phyloP scores from a whole-genome alignment of 2,888 invertebrate genomes.

The Melitaea athalia region DNA sequence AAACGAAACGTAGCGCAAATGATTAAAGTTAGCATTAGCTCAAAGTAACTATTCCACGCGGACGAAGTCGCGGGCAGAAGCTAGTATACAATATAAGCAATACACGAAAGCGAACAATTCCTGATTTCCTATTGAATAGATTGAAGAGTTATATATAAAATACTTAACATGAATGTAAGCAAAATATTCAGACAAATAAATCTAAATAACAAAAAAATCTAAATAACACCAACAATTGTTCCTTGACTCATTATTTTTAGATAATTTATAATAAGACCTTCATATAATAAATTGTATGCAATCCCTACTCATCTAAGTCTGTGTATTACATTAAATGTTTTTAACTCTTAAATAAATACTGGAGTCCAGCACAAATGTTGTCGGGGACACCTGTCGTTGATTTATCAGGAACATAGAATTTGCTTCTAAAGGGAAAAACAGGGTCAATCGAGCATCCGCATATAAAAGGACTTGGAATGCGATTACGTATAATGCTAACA shows the following conservation, averaged over 20 bases:
- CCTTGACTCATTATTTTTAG: not conserved
- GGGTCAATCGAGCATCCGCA: constrained; percentile 12
- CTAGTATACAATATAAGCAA: no score
- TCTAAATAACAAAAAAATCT: not conserved
- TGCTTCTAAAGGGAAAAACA: constrained; percentile 53
- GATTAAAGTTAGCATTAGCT: no score
- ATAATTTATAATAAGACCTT: not conserved
- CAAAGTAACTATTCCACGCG: no score
- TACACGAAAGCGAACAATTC: no score
- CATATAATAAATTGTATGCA: not conserved
- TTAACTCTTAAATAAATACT: constrained; percentile 22
- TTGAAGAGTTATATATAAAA: no score
- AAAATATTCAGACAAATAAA: not conserved
- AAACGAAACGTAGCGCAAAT: no score
- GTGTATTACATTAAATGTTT: constrained; percentile 7
- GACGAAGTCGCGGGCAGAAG: no score
- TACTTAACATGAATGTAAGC: no score
- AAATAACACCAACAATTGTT: not conserved
- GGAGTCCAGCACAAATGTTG: constrained; percentile 37
- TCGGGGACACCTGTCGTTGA: constrained; percentile 63
- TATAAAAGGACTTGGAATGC: constrained; percentile 6
- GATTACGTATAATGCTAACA: not conserved
- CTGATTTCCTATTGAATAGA: no score
- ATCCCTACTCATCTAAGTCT: not conserved
- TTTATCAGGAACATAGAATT: constrained; percentile 65